A percentile compares a stretch with the other conserved stretches of the same genome.
These are phyloP conservation scores for Clarias fuscus DNA, from an alignment of 2,797 vertebrate genomes.

Conservation along the genomic window DNA sequence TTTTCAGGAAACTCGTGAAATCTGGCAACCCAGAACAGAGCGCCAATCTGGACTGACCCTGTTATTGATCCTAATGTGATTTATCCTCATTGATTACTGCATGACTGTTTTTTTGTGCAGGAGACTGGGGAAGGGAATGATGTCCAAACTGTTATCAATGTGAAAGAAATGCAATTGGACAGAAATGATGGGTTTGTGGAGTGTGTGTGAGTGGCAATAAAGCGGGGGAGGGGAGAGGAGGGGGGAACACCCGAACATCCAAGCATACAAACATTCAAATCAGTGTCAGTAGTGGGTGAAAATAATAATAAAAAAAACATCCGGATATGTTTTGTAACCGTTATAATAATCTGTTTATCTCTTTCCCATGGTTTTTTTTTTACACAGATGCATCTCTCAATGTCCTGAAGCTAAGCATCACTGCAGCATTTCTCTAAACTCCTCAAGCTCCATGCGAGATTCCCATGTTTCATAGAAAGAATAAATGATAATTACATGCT, in stretches of 20 bases:
- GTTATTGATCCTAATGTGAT: not conserved
- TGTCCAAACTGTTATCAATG: not conserved
- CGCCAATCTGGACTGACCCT: not conserved
- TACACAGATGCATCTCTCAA: not conserved
- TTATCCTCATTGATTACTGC: not conserved
- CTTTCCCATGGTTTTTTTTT: not conserved
- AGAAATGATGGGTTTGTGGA: not conserved
- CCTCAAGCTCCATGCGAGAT: not conserved
- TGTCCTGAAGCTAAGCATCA: not conserved
- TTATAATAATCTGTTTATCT: not conserved
- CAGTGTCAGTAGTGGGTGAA: not conserved
- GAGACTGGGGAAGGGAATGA: not conserved
- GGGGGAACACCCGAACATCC: not conserved
- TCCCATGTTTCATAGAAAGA: no score
- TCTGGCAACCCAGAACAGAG: conserved; percentile 1
- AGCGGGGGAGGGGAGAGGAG: not conserved
- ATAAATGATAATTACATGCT: no score
- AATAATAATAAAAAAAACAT: not conserved
- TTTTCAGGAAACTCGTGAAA: not conserved
- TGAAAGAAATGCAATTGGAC: not conserved
- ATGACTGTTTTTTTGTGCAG: not conserved
- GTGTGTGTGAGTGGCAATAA: not conserved
- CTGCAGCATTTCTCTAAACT: not conserved
- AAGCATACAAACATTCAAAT: conserved; percentile 1
- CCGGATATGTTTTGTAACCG: not conserved